These are phyloP conservation scores for Pyrrhia umbra DNA, from an alignment of 2,888 invertebrate species.

Conservation along the genomic window DNA sequence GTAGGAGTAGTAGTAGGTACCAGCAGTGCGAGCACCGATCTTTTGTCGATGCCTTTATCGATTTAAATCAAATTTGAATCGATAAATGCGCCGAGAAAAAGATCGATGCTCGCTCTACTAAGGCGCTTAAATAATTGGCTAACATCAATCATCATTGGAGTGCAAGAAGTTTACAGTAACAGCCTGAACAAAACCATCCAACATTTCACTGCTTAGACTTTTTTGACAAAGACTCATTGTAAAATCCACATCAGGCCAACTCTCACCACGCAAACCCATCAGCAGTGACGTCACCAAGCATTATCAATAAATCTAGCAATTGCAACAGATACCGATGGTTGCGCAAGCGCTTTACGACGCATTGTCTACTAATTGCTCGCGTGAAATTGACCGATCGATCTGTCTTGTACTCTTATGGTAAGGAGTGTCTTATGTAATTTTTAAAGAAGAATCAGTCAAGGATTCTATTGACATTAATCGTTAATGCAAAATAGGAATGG, in stretches of 20 bases:
- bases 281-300: constrained; percentile 36
- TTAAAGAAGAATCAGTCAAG: not conserved
- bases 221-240: constrained; percentile 4
- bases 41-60: no score
- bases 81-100: no score
- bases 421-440: constrained; percentile 41
- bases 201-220: no score
- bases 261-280: constrained; percentile 26
- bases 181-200: no score
- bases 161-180: no score
- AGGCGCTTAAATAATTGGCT: no score
- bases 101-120: no score
- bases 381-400: constrained; percentile 46
- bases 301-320: constrained; percentile 51
- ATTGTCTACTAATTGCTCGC: constrained; percentile 58
- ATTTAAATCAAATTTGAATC: no score
- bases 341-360: constrained; percentile 50
- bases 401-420: constrained; percentile 14
- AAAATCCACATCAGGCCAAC: not conserved
- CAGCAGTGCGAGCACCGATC: no score
- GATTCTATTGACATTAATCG: not conserved
- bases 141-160: no score
- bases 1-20: no score
- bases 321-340: constrained; percentile 35
- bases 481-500: not conserved